Evolutionary conservation across 2,888 invertebrate species (phyloP).

Genomic region (Uropetala carovei): DNA sequence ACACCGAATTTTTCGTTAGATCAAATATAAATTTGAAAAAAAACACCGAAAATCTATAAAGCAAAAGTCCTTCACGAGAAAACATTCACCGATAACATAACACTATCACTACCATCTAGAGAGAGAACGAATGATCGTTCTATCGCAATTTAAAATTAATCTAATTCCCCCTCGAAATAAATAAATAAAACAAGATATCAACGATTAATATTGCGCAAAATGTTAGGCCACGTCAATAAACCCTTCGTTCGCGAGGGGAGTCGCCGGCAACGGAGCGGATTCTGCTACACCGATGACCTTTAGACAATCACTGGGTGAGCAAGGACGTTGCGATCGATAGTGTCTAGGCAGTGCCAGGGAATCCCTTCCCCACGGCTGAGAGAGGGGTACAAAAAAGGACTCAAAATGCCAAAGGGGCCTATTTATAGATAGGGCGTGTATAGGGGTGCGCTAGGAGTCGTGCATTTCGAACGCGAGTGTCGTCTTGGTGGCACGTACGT

Average conservation of each 20-base stretch:
- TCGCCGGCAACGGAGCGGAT: background rate
- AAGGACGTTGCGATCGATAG: background rate
- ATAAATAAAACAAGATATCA: background rate
- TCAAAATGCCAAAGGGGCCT: background rate
- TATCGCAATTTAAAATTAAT: background rate
- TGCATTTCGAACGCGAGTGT: background rate
- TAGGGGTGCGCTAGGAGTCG: background rate
- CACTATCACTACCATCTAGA: no score
- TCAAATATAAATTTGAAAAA: no score
- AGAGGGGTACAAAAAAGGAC: background rate
- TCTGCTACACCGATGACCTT: conserved; percentile 19
- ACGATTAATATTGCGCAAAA: background rate
- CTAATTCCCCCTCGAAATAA: background rate
- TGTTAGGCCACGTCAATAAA: background rate
- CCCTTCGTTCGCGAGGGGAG: background rate
- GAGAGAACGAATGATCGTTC: no score
- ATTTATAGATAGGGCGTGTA: background rate
- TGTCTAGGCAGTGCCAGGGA: conserved; percentile 25
- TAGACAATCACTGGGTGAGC: background rate
- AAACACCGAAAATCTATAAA: no score
- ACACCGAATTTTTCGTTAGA: no score
- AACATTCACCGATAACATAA: no score
- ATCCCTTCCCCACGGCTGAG: background rate
- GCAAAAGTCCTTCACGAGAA: no score
- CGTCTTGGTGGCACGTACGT: background rate